These are phyloP conservation scores for Drosophila ficusphila DNA, from an alignment of 1,140 invertebrate species.

Conservation along the genomic window DNA sequence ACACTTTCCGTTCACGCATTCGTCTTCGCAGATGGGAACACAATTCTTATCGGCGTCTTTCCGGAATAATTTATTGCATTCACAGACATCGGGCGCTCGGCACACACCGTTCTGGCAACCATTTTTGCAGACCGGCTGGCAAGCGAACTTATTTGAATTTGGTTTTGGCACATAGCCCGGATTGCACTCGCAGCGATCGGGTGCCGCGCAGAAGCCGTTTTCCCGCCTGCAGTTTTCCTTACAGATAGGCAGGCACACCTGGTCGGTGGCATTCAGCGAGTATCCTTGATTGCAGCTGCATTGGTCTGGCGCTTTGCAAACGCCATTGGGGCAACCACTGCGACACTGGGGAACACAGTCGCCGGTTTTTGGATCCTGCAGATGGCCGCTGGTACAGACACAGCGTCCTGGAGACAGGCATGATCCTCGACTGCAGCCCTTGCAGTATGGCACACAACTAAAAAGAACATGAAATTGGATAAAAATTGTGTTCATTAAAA, in stretches of 20 bases:
- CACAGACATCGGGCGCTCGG: slow-evolving; percentile 42
- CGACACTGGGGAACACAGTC: slow-evolving; percentile 48
- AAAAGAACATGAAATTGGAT: neutral
- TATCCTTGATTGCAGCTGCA: slow-evolving; percentile 51
- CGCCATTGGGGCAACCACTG: slow-evolving; percentile 42
- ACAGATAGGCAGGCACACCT: slow-evolving; percentile 43
- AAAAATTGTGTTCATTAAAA: neutral
- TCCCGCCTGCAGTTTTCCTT: slow-evolving; percentile 5
- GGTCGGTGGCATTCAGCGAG: slow-evolving; percentile 13
- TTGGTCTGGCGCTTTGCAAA: slow-evolving; percentile 21
- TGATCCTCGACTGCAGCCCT: slow-evolving; percentile 39
- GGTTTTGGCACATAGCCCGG: slow-evolving; percentile 19
- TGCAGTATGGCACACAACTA: slow-evolving; percentile 50
- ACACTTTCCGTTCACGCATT: slow-evolving; percentile 28
- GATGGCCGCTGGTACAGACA: slow-evolving; percentile 2
- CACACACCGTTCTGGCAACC: slow-evolving; percentile 59
- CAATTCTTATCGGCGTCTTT: slow-evolving; percentile 67
- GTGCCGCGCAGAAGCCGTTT: slow-evolving; percentile 25
- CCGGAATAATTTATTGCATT: slow-evolving; percentile 84
- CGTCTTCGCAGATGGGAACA: slow-evolving; percentile 13
- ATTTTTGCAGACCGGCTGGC: slow-evolving; percentile 40
- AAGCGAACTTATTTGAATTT: slow-evolving; percentile 8
- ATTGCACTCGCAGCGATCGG: slow-evolving; percentile 31
- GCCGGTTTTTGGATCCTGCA: slow-evolving; percentile 13
- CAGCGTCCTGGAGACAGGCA: slow-evolving; percentile 35